Percentiles rank a stretch among this genome's conserved stretches.
Evolutionary conservation across 2,113 vertebrate genomes (phyloP).

Genomic region (Heterocephalus glaber): DNA sequence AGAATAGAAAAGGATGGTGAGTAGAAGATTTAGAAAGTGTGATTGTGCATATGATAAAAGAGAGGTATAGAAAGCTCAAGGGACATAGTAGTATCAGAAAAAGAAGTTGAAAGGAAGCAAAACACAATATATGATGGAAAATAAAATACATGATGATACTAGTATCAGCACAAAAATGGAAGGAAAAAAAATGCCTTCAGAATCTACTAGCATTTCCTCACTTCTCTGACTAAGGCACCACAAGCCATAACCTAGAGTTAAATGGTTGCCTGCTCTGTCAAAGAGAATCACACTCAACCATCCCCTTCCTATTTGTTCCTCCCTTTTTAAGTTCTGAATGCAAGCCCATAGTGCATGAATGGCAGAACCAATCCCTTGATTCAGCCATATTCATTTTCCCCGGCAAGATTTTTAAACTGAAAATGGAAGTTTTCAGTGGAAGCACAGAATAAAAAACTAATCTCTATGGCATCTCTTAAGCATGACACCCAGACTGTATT

Average conservation of each 20-base stretch:
- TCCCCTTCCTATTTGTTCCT: background rate
- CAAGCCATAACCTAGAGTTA: conserved; percentile 22
- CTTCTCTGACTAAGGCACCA: background rate
- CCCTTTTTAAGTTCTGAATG: conserved; percentile 51
- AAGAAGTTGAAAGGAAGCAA: conserved; percentile 28
- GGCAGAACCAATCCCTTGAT: conserved; percentile 53
- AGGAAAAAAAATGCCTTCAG: conserved; percentile 23
- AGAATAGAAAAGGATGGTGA: background rate
- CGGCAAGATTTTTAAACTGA: conserved; percentile 55
- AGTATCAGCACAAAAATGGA: conserved; percentile 2
- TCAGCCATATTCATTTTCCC: conserved; percentile 66
- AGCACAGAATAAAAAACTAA: conserved; percentile 63
- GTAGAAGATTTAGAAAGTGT: background rate
- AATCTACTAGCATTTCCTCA: conserved; percentile 32
- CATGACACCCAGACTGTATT: conserved; percentile 56
- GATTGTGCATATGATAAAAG: background rate
- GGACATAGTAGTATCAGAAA: background rate
- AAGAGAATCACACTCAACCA: conserved; percentile 25
- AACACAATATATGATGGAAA: background rate
- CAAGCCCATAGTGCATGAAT: conserved; percentile 34
- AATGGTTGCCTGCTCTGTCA: conserved; percentile 15
- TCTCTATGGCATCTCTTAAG: conserved; percentile 56
- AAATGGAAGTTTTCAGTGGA: conserved; percentile 57
- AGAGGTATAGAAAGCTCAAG: background rate
- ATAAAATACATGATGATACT: background rate